These are phyloP conservation scores for Sebastes steindachneri DNA, from an alignment of 2,797 vertebrate genomes.

Conservation along the genomic window DNA sequence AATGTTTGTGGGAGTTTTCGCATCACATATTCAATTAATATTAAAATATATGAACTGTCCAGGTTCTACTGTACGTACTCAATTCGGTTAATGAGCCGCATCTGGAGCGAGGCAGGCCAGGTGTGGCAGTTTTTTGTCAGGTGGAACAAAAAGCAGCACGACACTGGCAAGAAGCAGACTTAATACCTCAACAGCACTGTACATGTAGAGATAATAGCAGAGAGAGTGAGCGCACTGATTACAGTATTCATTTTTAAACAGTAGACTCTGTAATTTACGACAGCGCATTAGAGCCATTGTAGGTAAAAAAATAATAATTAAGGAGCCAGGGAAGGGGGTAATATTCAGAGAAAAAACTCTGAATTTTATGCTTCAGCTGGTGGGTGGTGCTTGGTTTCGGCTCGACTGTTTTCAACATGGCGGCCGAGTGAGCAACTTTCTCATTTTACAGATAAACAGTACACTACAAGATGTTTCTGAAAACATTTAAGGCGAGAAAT, in stretches of 20 bases:
- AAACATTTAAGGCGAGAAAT: no score
- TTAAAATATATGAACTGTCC: slow-evolving; percentile 26
- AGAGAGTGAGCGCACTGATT: not conserved
- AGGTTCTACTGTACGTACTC: not conserved
- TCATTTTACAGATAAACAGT: no score
- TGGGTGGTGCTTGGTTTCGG: no score
- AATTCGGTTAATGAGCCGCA: slow-evolving; percentile 12
- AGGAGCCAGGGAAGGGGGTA: not conserved
- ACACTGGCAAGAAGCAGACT: not conserved
- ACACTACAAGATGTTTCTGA: no score
- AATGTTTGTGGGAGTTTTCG: slow-evolving; percentile 26
- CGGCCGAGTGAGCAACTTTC: no score
- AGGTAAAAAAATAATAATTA: not conserved
- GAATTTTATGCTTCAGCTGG: rapidly evolving
- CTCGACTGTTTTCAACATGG: no score
- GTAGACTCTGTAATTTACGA: not conserved
- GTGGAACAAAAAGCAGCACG: not conserved
- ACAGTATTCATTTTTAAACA: slow-evolving; percentile 1
- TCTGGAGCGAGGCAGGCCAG: not conserved
- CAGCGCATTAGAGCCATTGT: not conserved
- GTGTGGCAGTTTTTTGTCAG: not conserved
- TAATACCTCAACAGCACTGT: not conserved
- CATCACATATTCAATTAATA: slow-evolving; percentile 19
- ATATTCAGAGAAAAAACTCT: not conserved
- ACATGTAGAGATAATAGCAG: not conserved